These are phyloP conservation scores for Semibalanus balanoides DNA, from an alignment of 1,140 invertebrate genomes.

Conservation along the genomic window DNA sequence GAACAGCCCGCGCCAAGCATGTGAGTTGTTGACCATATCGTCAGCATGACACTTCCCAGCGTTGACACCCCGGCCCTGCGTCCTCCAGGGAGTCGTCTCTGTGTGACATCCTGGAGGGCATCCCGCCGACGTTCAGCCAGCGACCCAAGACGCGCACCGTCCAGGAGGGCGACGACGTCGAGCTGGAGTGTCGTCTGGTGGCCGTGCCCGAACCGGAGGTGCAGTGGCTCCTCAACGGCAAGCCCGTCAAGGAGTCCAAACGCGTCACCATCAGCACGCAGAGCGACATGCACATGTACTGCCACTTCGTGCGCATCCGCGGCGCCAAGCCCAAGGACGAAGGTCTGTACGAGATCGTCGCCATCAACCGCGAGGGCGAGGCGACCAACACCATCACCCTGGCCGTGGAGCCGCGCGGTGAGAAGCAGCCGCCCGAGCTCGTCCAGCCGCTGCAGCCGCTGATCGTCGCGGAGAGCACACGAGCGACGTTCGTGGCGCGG, in stretches of 20 bases:
- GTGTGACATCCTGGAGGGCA: conserved; percentile 77
- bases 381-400: conserved; percentile 61
- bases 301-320: conserved; percentile 59
- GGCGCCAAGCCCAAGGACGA: conserved; percentile 57
- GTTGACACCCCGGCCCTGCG: no score
- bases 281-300: conserved; percentile 82
- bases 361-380: conserved; percentile 80
- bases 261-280: conserved; percentile 52
- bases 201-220: conserved; percentile 82
- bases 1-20: no score
- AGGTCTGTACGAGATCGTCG: conserved; percentile 72
- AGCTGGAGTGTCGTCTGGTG: conserved; percentile 66
- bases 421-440: conserved; percentile 13
- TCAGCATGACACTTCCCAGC: no score
- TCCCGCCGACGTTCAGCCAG: conserved; percentile 79
- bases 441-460: conserved; percentile 49
- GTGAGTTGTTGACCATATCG: no score
- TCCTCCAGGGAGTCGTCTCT: conserved; percentile 61
- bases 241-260: conserved; percentile 48
- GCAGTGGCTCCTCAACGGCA: conserved; percentile 58
- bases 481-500: conserved; percentile 52
- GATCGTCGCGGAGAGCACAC: conserved; percentile 60
- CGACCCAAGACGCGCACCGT: conserved; percentile 70
- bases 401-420: conserved; percentile 34
- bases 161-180: conserved; percentile 59